Conservation (phyloP, 2,113 vertebrate species). For the Pedetes capensis region DNA sequence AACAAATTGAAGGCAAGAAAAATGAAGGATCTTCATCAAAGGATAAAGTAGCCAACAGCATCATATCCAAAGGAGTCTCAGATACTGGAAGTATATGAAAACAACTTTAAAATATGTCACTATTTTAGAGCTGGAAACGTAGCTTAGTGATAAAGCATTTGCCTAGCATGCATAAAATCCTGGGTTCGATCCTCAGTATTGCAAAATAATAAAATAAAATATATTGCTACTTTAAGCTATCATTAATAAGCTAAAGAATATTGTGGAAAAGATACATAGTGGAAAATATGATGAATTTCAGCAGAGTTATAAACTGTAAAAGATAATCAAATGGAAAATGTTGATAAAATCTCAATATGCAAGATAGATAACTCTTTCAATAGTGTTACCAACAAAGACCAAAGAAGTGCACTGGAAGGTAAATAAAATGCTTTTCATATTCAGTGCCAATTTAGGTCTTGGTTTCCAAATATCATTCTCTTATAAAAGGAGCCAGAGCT, state of each 20-base stretch:
- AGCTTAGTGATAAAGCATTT: neutral
- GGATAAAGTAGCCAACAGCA: neutral
- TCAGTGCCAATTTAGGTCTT: neutral
- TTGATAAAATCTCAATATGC: neutral
- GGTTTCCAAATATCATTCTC: neutral
- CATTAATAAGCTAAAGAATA: neutral
- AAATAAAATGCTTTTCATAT: neutral
- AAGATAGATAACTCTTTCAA: neutral
- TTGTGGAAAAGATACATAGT: neutral
- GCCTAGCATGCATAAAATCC: neutral
- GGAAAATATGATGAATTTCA: neutral
- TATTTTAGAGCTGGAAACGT: neutral
- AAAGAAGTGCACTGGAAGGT: neutral
- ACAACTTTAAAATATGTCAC: neutral
- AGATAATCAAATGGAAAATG: neutral
- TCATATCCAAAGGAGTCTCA: neutral
- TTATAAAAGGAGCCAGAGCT: neutral
- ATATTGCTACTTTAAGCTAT: neutral
- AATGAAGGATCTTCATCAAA: neutral
- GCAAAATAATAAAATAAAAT: neutral
- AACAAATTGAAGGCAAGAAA: neutral
- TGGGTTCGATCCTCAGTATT: neutral
- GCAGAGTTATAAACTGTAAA: neutral
- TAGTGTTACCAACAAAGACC: neutral
- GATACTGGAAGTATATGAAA: neutral